Percentiles rank a stretch among this genome's conserved stretches.
These are phyloP conservation scores for Dimorphilus gyrociliatus DNA, from an alignment of 2,888 invertebrate species.

Conservation along the genomic window DNA sequence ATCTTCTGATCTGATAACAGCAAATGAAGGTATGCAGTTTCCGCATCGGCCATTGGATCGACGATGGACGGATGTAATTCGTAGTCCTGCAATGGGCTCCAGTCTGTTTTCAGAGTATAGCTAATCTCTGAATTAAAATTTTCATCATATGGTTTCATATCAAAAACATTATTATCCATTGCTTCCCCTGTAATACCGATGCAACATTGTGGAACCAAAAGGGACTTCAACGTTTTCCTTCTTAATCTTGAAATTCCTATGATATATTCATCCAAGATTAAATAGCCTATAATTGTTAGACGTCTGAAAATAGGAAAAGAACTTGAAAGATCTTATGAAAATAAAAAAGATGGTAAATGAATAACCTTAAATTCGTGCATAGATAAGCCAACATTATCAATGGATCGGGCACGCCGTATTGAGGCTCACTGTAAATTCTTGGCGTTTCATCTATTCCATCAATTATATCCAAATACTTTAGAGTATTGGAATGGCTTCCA, in stretches of 20 bases:
- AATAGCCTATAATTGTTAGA: constrained; percentile 40
- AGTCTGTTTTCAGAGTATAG: constrained; percentile 37
- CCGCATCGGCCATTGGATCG: constrained; percentile 23
- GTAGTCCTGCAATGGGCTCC: constrained; percentile 43
- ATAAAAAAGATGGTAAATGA: constrained; percentile 37
- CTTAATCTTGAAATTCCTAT: constrained; percentile 50
- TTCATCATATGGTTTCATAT: constrained; percentile 10
- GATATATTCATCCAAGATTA: constrained; percentile 47
- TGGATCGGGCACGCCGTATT: constrained; percentile 40
- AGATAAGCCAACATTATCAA: constrained; percentile 52
- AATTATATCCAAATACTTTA: too few species aligned
- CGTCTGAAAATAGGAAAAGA: constrained; percentile 4
- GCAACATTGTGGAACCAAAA: constrained; percentile 45
- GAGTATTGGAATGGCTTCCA: too few species aligned
- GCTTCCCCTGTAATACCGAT: constrained; percentile 18
- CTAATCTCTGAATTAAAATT: constrained; percentile 13
- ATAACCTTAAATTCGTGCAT: constrained; percentile 45
- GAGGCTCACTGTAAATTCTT: constrained; percentile 11
- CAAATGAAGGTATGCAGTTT: constrained; percentile 23
- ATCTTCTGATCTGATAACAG: constrained; percentile 23
- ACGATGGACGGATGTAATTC: constrained; percentile 40
- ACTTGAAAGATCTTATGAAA: not conserved
- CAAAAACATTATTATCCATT: constrained; percentile 12
- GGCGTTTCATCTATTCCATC: constrained; percentile 12
- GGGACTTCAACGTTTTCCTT: constrained; percentile 42